Base-by-base conservation (phyloP, 2,113 vertebrate genomes). In the Xerus inauris region DNA sequence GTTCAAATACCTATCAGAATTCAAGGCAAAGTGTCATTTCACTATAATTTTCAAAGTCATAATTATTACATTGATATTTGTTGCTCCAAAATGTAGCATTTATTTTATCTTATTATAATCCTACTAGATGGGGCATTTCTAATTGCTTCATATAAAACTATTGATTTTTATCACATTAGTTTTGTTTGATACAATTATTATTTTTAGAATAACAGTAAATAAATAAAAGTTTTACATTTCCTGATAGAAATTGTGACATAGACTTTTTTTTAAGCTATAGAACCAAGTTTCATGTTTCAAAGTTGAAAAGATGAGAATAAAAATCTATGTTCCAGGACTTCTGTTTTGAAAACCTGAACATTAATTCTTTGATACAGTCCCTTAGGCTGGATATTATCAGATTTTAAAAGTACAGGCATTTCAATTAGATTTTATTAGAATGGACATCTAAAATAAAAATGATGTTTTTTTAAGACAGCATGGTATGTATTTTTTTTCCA, bases 1-100 rank as follows among this genome's bases (percentile, higher is more conserved):
- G 94, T 95, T 91, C 0, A 54, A 69, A 94, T 67, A 93, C 1
- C 22, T 93, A 4, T 47, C 38, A 93, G 35, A 97, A 80, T n/a
- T 89, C 2, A 91, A 90, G 47, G 0, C 8, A 42, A 72, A 22
- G 0, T 93, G 14, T 87, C 35, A 91, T 93, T 88, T 87, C 1
- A 22, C 0, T 76, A 5, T 80, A 80, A 11, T 77, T 28, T 57
- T 89, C 51, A 91, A 90, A 73, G 1, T 2, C 26, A n/a, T 75
- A 57, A 79, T 82, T 45, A 73, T 71, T 65, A 67, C 0, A 89
- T 3, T 89, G 75, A 67, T 22, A 93, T 86, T 75, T 93, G 26
- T 69, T 62, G 1, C n/a, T 93, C n/a, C 59, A 16, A 90, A 92
- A 84, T 17, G 40, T 35, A 89, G 5, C 0, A 84, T 67, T 93